Evolutionary conservation across 2,113 vertebrate species (phyloP).

Genomic region (Aegypius monachus): DNA sequence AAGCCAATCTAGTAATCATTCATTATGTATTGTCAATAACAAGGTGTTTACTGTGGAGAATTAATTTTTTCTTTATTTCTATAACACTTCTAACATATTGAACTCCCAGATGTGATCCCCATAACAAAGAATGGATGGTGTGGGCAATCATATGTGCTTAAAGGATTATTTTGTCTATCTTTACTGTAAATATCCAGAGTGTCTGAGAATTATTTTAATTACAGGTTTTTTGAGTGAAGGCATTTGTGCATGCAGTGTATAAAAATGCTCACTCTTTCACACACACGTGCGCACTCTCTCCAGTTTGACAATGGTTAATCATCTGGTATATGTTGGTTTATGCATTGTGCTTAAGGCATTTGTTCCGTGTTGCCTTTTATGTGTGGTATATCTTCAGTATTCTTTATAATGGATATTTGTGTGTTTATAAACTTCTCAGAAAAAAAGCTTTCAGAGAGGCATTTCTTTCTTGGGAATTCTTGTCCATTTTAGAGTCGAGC

Average conservation of each 20-base stretch:
- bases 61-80: background rate
- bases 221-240: background rate
- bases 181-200: background rate
- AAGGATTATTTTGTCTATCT: background rate
- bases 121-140: background rate
- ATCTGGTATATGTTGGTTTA: background rate
- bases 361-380: background rate
- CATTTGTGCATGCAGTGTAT: background rate
- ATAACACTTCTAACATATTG: background rate
- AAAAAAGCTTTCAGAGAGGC: background rate
- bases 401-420: background rate
- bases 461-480: background rate
- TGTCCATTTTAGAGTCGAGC: background rate
- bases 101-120: background rate
- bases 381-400: background rate
- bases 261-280: background rate
- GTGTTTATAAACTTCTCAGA: background rate
- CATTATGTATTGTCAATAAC: background rate
- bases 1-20: background rate
- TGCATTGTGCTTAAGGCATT: background rate
- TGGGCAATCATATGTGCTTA: background rate
- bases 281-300: accelerated
- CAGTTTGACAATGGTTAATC: background rate
- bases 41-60: background rate
- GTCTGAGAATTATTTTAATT: background rate